Base-by-base conservation (phyloP, 2,113 vertebrate genomes). In the Ageneiosus marmoratus region DNA sequence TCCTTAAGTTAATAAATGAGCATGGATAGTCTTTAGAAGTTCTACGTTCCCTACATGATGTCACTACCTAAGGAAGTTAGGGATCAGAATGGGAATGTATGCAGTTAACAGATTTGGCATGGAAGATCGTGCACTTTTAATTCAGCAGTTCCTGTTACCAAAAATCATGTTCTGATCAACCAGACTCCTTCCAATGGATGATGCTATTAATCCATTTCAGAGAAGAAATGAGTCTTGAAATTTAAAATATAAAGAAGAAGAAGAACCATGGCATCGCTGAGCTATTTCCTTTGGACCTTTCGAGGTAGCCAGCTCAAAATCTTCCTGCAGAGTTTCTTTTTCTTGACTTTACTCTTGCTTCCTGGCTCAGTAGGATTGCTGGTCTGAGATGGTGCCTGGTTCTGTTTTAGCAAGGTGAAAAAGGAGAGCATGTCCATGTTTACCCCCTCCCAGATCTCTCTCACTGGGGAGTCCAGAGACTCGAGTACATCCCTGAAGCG, bases 401-500 rank as follows among this genome's bases (percentile, higher is more conserved):
- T 89, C 65, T 89, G 82, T 12, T 85, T 84, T 46, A 88, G 88
- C 22, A 87, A 81, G 0, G 81, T 84, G 46, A 85, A 83, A 18
- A 13, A 3, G 51, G 89, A 80, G 72, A 86, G 87, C 74, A 86
- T 0, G 34, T 93, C 70, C 70, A 83, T 88, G 70, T 88, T 83
- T 34, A 51, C 86, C 55, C 50, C 80, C 15, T 82, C 79, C 55
- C 67, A 48, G 10, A 67, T 27, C 84, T 70, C 65, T 46, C 80
- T 85, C 46, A 81, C 84, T 34, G 84, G 83, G 13, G 77, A 77
- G 77, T 2, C 81, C 27, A 76, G 90, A 72, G 58, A 74, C 90
- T 96, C 92, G 77, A 97, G 89, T 87, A 98, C 93, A 83, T 96
- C 95, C 70, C 94, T 88, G 91, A 98, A 96, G 77, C 93, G 91